Percentiles rank a stretch among this genome's conserved stretches.
Conservation (phyloP, 2,113 vertebrate species). For the Henicopernis longicauda region DNA sequence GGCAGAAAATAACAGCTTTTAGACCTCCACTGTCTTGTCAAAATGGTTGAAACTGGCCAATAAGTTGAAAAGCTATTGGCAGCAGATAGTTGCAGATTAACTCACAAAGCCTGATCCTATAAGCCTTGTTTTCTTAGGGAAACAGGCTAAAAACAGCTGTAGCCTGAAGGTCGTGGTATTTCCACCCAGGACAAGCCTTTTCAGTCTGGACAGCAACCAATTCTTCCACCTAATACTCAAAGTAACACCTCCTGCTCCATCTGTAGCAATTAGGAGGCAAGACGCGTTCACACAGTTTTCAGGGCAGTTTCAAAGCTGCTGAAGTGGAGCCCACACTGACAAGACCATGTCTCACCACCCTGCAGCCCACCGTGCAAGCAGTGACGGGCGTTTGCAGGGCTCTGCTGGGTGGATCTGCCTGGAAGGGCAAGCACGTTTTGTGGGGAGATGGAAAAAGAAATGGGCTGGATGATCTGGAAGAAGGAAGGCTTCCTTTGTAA, state of each 20-base stretch:
- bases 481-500: not conserved
- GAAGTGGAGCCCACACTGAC: fast-evolving
- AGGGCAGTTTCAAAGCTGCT: not conserved
- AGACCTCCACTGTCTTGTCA: not conserved
- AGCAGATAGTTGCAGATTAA: not conserved
- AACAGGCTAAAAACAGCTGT: not conserved
- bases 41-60: not conserved
- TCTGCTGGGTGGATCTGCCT: not conserved
- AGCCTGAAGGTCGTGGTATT: not conserved
- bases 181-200: not conserved
- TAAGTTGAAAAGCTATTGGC: not conserved
- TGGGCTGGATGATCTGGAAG: not conserved
- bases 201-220: not conserved
- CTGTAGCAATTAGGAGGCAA: not conserved
- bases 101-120: not conserved
- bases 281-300: not conserved
- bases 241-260: not conserved
- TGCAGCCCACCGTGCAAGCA: not conserved
- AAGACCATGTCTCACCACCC: not conserved
- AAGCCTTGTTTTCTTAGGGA: not conserved
- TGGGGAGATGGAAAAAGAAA: not conserved
- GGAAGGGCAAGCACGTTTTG: not conserved
- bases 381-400: fast-evolving
- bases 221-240: not conserved
- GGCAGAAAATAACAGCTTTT: not conserved